Percentiles rank a stretch among this genome's conserved stretches.
These are phyloP conservation scores for Hippasteria phrygiana DNA, from an alignment of 53 echinoderm and acorn worm genomes.

Conservation along the genomic window DNA sequence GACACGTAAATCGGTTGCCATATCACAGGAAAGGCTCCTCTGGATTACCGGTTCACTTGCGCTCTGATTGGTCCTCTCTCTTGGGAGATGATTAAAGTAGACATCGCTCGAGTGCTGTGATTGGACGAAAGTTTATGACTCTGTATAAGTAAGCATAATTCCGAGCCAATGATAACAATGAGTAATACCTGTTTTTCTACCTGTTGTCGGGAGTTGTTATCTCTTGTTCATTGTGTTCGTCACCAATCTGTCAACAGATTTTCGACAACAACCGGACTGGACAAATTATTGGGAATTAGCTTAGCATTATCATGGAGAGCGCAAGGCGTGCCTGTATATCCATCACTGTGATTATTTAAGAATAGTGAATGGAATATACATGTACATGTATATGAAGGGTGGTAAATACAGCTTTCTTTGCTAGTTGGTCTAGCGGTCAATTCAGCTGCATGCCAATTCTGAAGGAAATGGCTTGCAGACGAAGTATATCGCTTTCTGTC, in stretches of 20 bases:
- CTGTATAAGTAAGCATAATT: too few relatives aligned
- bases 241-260: slow-evolving; percentile 34
- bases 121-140: slow-evolving; percentile 38
- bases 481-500: neutral
- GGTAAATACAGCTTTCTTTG: neutral
- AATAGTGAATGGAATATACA: slow-evolving; percentile 15
- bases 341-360: neutral
- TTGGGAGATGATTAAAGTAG: neutral
- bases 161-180: neutral
- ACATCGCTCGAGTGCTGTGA: neutral
- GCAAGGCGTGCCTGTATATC: neutral
- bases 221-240: neutral
- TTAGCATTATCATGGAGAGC: neutral
- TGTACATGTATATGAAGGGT: neutral
- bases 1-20: slow-evolving; percentile 26
- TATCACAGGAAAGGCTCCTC: slow-evolving; percentile 3
- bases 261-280: slow-evolving; percentile 50
- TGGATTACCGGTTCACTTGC: neutral
- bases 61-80: slow-evolving; percentile 14
- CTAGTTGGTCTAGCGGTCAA: neutral
- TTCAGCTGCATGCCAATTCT: neutral
- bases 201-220: neutral
- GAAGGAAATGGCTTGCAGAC: neutral
- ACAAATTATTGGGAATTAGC: slow-evolving; percentile 31
- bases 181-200: neutral